Evolutionary conservation across 1,140 invertebrate species (phyloP), one percentile per base, ranked within the genome.

Genomic region (Tetramorium alpestre): DNA sequence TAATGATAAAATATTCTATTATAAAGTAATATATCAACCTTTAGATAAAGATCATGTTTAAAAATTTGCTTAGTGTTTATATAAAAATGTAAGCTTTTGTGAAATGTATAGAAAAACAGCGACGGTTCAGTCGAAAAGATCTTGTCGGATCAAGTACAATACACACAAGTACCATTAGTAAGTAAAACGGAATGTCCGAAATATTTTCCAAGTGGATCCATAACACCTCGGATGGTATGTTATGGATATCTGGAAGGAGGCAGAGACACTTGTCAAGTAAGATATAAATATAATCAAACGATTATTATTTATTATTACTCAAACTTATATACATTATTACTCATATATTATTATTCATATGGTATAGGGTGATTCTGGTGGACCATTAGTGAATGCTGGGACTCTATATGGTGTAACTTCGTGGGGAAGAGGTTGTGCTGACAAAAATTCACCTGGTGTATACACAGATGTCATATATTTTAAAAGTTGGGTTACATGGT

Each of bases 321-420:
- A 65, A 4, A 38, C 10, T 16, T 49, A 64, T 49, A 64, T 25
- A 33, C 25, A 7, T 65, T 2, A 58, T 44, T 77, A 44, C 44
- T 58, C n/a, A 47, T 33, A 33, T 2, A 33, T 33, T 33, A 33
- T 33, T 33, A 33, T 2, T 33, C 2, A 33, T 33, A 3, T 7
- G 5, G 96, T 41, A 58, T 95, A 97, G 90, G 96, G 96, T 1
- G 97, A 97, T 90, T 97, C 97, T 5, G 97, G 97, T 2, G 97
- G 97, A 0, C 97, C 97, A 1, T 87, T 97, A n/a, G 96, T 97
- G n/a, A 88, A 87, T 65, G 90, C 95, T 51, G 94, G 93, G 44
- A 93, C 95, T 54, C 88, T 97, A 3, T 94, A 96, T 41, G 97
- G 97, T 8, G 93, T 97, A 8, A 96, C 96, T 0, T 97, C 96